Evolutionary conservation across 2,797 vertebrate genomes (phyloP).

Genomic region (Parotocinclus haroldoi): DNA sequence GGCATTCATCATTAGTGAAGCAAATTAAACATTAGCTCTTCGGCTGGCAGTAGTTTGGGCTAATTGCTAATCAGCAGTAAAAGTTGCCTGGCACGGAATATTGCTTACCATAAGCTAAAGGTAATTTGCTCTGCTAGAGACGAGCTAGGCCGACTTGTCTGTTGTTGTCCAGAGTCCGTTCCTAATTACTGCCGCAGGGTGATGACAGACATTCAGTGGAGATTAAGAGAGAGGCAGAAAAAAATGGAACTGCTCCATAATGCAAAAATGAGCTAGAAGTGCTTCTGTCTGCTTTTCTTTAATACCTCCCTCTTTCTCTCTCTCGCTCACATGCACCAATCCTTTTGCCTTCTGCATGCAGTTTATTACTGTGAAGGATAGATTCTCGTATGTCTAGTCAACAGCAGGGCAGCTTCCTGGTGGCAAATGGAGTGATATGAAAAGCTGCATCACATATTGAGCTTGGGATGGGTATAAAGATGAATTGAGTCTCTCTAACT

Average conservation of each 20-base stretch:
- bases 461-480: constrained; percentile 43
- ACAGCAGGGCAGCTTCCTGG: constrained; percentile 44
- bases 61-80: constrained; percentile 82
- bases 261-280: constrained; percentile 69
- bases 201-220: constrained; percentile 75
- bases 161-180: constrained; percentile 75
- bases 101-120: constrained; percentile 81
- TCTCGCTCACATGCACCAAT: constrained; percentile 20
- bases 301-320: constrained; percentile 55
- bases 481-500: constrained; percentile 29
- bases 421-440: constrained; percentile 39
- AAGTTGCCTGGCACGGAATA: constrained; percentile 78
- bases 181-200: constrained; percentile 75
- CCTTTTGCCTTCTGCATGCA: constrained; percentile 44
- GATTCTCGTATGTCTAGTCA: constrained; percentile 47
- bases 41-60: constrained; percentile 73
- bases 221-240: constrained; percentile 72
- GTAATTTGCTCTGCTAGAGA: constrained; percentile 77
- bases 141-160: constrained; percentile 67
- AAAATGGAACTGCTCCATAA: constrained; percentile 74
- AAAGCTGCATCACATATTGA: constrained; percentile 37
- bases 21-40: constrained; percentile 79
- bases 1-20: constrained; percentile 72
- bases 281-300: constrained; percentile 68
- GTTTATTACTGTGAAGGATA: constrained; percentile 58